Base-by-base conservation (phyloP, 2,888 invertebrate genomes). In the Spodoptera littoralis region DNA sequence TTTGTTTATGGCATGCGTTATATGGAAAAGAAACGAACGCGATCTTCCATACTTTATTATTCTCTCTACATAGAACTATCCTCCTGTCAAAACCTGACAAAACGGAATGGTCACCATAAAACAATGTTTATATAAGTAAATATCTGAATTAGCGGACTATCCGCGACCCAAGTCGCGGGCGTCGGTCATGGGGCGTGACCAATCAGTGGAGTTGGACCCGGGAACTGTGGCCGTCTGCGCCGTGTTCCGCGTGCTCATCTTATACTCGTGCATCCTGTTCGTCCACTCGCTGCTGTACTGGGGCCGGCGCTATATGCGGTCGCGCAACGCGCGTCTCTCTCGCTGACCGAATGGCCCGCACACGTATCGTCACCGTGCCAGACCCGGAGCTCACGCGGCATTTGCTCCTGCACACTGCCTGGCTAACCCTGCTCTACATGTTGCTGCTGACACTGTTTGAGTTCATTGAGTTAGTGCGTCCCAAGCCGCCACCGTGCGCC, bases 221-320 rank as follows among this genome's bases (percentile, higher is more conserved):
- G 80, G 77, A 22, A 55, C 66, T 41, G 60, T 58, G 8, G 63
- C 83, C 27, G 68, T 78, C 43, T 75, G 79, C 66, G 78, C 82
- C 36, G 86, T 88, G 68, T 66, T 83, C 65, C 88, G 85, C 61
- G 83, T 86, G 71, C 80, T 90, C 45, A 52, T 90, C 18, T 55
- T 90, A 42, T 90, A 89, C 84, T 74, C 82, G 57, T 85, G 87
- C 76, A 82, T 90, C 64, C 56, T 90, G 57, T 54, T 87, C 48
- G 83, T 89, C 56, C 90, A 90, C 83, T 81, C 86, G 59, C 70
- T 90, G 74, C 80, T 90, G 64, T 85, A 88, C 82, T 88, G 88
- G 86, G 85, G 88, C 63, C 86, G 89, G 24, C 84, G 81, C 18
- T 46, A 70, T 53, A 68, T 88, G 71, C 85, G 86, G 49, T 56